These are phyloP conservation scores for Artibeus lituratus DNA, from an alignment of 2,797 vertebrate genomes.

Conservation along the genomic window DNA sequence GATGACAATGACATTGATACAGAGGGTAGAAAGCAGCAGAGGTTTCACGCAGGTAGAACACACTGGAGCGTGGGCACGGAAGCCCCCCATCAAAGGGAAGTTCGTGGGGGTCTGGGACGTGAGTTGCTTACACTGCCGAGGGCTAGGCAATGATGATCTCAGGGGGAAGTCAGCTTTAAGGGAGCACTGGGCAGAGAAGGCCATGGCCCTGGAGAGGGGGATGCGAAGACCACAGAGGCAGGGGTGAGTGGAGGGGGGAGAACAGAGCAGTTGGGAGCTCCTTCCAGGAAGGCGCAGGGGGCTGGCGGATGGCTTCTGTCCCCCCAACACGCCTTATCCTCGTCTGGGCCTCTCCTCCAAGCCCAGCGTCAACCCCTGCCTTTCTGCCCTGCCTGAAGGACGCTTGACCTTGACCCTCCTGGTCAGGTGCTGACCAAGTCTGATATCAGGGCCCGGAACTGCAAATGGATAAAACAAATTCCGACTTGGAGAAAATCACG, in stretches of 20 bases:
- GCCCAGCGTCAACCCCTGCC: background rate
- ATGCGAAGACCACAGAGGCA: background rate
- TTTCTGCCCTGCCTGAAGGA: background rate
- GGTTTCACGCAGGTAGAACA: accelerated
- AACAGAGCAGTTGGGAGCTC: background rate
- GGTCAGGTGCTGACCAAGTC: background rate
- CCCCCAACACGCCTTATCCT: background rate
- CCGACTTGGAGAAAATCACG: background rate
- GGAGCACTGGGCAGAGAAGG: background rate
- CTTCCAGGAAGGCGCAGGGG: background rate
- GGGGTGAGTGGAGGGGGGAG: background rate
- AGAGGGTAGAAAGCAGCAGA: background rate
- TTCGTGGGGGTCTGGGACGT: accelerated
- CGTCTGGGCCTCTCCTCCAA: background rate
- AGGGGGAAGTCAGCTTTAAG: background rate
- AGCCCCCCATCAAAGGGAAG: too few species aligned
- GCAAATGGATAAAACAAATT: background rate
- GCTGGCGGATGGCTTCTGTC: background rate
- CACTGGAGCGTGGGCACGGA: accelerated
- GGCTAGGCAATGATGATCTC: background rate
- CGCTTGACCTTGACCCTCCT: background rate
- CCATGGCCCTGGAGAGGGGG: background rate
- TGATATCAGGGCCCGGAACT: background rate
- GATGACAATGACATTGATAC: accelerated
- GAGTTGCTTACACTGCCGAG: background rate